Conservation (phyloP, 2,113 vertebrate species). For the Anarhynchus alexandrinus region DNA sequence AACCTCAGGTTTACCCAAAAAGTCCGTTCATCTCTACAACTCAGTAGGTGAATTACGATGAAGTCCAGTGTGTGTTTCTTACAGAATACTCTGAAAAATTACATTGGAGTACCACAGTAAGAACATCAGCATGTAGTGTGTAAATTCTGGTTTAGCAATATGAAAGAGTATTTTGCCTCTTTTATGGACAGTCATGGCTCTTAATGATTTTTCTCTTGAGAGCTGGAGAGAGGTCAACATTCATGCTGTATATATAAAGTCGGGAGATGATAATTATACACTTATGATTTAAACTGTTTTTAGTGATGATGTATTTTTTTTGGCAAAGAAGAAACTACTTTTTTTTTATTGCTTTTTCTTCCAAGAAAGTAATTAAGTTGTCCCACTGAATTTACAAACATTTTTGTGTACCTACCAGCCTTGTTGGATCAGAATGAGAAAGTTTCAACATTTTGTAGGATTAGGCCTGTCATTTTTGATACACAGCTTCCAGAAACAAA, state of each 20-base stretch:
- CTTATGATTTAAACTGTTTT: neutral
- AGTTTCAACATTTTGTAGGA: neutral
- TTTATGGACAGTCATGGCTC: neutral
- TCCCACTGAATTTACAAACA: neutral
- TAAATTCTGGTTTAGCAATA: neutral
- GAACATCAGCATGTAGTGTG: accelerated
- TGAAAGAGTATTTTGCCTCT: neutral
- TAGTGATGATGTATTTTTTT: neutral
- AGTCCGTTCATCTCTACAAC: neutral
- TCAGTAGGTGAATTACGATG: neutral
- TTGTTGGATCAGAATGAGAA: neutral
- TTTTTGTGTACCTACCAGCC: neutral
- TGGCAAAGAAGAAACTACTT: neutral
- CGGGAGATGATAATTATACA: neutral
- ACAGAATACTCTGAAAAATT: neutral
- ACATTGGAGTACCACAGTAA: neutral
- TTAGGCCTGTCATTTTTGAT: neutral
- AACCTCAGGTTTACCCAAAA: neutral
- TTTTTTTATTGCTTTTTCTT: neutral
- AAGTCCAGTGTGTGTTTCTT: neutral
- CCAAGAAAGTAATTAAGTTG: neutral
- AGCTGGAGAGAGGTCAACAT: neutral
- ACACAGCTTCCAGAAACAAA: neutral
- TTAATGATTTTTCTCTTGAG: neutral
- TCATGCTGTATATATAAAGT: neutral